Evolutionary conservation across 2,888 invertebrate genomes (phyloP), one percentile per base, ranked within the genome.

Genomic region (Harpagoxenus sublaevis): DNA sequence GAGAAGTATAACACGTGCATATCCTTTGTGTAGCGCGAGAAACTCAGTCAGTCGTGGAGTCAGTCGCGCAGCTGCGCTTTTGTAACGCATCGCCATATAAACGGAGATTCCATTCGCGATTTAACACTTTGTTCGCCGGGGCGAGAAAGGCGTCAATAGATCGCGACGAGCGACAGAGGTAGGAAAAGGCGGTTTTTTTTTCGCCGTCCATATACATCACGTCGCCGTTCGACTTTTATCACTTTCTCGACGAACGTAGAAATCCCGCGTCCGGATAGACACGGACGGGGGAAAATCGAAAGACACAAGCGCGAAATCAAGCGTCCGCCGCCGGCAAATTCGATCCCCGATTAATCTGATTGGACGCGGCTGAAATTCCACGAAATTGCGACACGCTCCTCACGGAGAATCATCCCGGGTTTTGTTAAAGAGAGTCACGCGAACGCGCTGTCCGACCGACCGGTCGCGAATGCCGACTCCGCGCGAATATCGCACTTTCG

Each of bases 101-200:
- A 57, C 79, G 12, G 70, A 70, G 57, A 79, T 79, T 70, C 70
- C 57, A 10, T 70, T 70, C 57, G 39, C 70, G 79, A 79, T 79
- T 68, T 60, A 60, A 70, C 70, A 68, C 78, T 79, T 79, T 79
- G 68, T 68, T 45, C 68, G 57, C 42, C 66, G 45, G 45, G 9
- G 57, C 45, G 55, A 70, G 23, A 66, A 70, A 79, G 45, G 18
- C 57, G 70, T 70, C 70, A 60, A 60, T 60, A 60, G 35, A 79
- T 78, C 68, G 68, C 66, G 65, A 79, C 55, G n/a, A n/a, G n/a
- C n/a, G 23, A 23, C 23, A 66, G 57, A 35, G 79, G 12, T 23
- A 23, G 23, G 23, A 23, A 23, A 79, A 70, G 35, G 23, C 10
- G 31, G 48, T 79, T 68, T 79, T 79, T 57, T 79, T 79, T 57